Evolutionary conservation across 2,797 vertebrate genomes (phyloP).

Genomic region (Rousettus madagascariensis): DNA sequence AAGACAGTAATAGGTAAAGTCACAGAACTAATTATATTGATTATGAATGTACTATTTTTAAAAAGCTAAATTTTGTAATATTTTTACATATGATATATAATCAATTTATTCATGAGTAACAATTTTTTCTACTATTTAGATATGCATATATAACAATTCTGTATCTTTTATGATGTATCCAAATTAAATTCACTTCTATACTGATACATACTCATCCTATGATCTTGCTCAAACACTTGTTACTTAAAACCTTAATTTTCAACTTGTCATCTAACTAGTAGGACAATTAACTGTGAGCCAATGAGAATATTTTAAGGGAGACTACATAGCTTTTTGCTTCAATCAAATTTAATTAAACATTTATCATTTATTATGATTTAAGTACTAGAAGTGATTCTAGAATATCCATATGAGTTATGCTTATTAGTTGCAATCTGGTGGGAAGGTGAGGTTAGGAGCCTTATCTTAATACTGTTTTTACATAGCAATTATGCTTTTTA

Average conservation of each 20-base stretch:
- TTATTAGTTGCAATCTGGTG: not conserved
- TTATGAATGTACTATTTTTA: not conserved
- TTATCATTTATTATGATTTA: not conserved
- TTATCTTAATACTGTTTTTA: not conserved
- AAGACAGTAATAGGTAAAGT: not conserved
- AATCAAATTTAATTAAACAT: not conserved
- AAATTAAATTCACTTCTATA: not conserved
- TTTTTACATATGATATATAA: not conserved
- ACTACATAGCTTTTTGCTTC: not conserved
- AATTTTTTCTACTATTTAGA: not conserved
- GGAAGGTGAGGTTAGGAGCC: not conserved
- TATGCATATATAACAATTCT: not conserved
- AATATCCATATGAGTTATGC: not conserved
- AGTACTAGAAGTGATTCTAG: not conserved
- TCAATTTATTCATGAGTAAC: constrained; percentile 6
- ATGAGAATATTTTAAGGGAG: not conserved
- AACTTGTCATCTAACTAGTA: not conserved
- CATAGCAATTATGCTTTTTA: not conserved
- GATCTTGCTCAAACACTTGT: not conserved
- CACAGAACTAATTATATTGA: constrained; percentile 38
- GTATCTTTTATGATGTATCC: not conserved
- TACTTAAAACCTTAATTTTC: constrained; percentile 11
- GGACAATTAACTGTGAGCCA: not conserved
- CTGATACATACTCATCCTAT: not conserved
- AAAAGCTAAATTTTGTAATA: not conserved